phyloP scores from a whole-genome alignment of 2,888 invertebrate species.

The Patella pellucida region DNA sequence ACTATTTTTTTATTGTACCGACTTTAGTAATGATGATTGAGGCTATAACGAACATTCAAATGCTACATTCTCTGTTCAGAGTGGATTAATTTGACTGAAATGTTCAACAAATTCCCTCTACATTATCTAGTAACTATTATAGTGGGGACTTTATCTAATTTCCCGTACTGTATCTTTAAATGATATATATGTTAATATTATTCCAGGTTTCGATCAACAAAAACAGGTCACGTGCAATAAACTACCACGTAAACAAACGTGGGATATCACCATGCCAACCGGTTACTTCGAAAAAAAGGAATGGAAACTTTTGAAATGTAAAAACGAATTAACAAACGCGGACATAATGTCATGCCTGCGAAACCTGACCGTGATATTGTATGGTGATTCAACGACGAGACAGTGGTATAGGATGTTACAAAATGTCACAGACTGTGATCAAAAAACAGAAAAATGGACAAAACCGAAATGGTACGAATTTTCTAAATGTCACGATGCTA shows the following conservation, averaged over 20 bases:
- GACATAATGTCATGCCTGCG: conserved; percentile 1
- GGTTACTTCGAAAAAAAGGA: not conserved
- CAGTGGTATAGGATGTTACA: not conserved
- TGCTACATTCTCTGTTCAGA: too few species aligned
- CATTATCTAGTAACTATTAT: too few species aligned
- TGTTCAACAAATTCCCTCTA: too few species aligned
- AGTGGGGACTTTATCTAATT: too few species aligned
- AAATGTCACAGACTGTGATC: not conserved
- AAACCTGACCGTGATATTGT: not conserved
- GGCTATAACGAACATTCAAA: too few species aligned
- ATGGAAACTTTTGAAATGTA: conserved; percentile 14
- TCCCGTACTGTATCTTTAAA: too few species aligned
- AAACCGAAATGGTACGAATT: not conserved
- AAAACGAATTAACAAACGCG: not conserved
- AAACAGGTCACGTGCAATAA: not conserved
- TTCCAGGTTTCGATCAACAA: too few species aligned
- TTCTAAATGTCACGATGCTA: not conserved
- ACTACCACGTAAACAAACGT: not conserved
- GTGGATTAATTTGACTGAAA: too few species aligned
- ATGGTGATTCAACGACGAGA: not conserved
- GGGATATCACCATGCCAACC: not conserved
- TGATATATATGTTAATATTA: too few species aligned
- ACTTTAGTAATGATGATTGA: too few species aligned
- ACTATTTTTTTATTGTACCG: too few species aligned
- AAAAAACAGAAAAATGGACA: not conserved